Base-by-base conservation (phyloP, 2,888 invertebrate species). In the Dolomedes plantarius region DNA sequence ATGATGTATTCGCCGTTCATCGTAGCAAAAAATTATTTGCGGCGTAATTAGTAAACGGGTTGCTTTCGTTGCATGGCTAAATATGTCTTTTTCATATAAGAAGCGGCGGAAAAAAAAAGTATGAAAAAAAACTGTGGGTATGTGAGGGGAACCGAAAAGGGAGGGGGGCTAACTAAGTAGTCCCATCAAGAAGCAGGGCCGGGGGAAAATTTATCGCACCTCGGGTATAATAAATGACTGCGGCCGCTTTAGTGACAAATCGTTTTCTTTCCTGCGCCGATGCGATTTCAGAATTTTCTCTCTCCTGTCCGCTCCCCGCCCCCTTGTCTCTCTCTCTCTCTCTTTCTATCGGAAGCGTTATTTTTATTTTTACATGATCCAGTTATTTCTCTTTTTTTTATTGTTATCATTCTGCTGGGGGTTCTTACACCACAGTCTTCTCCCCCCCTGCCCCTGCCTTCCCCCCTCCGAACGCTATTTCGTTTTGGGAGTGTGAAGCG, bases 181-280 rank as follows among this genome's bases (percentile, higher is more conserved):
- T 62, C 79, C 86, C 69, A 86, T 79, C 86, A 86, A 86, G 86
- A 86, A 79, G 86, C 79, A 75, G 75, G 74, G 73, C 74, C 65
- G 69, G 39, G 74, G 69, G 76, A 56, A 56, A 86, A 86, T 86
- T 86, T 86, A 86, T 86, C 86, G 75, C 79, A 74, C 78, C 85
- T 65, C 56, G 73, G 77, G 77, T 68, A 77, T 82, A 75, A 86
- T 86, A 86, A 86, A 86, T 86, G 86, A 86, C 74, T 85, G 73
- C 73, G 85, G 77, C 67, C 79, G 69, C 86, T 79, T 46, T 64
- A 68, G 86, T 86, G 86, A 86, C 86, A 86, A 86, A 86, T 86
- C 74, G 86, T 74, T 79, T 78, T 72, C 82, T 76, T 82, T 76
- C 71, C 82, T 73, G 64, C 79, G 74, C 79, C 73, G 56, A 56